phyloP scores from a whole-genome alignment of 2,888 invertebrate species.

The Erynnis tages region DNA sequence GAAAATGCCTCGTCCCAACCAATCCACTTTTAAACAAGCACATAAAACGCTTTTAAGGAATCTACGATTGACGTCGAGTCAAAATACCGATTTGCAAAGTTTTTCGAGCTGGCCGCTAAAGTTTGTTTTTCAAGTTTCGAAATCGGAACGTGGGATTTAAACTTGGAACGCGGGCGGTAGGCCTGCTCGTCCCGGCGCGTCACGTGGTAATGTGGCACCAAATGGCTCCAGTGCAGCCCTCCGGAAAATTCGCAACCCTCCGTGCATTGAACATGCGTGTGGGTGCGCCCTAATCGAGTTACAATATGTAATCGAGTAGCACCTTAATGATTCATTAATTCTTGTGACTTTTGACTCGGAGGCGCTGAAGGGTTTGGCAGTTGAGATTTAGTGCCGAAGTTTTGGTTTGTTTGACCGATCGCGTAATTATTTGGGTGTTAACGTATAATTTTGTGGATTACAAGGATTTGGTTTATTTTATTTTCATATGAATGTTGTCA shows the following conservation, averaged over 20 bases:
- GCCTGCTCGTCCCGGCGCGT: constrained; percentile 69
- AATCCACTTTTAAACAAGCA: constrained; percentile 22
- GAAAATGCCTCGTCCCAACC: constrained; percentile 15
- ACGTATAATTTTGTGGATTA: too few species aligned
- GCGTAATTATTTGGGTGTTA: not conserved
- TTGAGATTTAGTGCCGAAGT: constrained; percentile 24
- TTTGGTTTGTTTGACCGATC: constrained; percentile 13
- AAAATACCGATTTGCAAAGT: constrained; percentile 6
- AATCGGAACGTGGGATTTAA: constrained; percentile 29
- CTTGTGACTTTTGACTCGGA: constrained; percentile 55
- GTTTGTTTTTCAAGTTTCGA: constrained; percentile 19
- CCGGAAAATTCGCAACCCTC: constrained; percentile 67
- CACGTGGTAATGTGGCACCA: constrained; percentile 70
- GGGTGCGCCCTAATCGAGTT: constrained; percentile 61
- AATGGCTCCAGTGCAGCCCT: constrained; percentile 47
- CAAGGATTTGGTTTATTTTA: not conserved
- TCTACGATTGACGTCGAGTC: constrained; percentile 8
- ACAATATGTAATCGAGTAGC: constrained; percentile 57
- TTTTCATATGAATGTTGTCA: too few species aligned
- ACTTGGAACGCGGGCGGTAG: constrained; percentile 50
- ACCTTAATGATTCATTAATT: constrained; percentile 73
- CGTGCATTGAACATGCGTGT: constrained; percentile 48
- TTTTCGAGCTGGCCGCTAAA: constrained; percentile 13
- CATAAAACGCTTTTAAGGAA: constrained; percentile 8
- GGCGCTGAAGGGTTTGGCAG: constrained; percentile 22